Conservation (phyloP, 1,140 invertebrate genomes). For the Arctopsyche grandis region DNA sequence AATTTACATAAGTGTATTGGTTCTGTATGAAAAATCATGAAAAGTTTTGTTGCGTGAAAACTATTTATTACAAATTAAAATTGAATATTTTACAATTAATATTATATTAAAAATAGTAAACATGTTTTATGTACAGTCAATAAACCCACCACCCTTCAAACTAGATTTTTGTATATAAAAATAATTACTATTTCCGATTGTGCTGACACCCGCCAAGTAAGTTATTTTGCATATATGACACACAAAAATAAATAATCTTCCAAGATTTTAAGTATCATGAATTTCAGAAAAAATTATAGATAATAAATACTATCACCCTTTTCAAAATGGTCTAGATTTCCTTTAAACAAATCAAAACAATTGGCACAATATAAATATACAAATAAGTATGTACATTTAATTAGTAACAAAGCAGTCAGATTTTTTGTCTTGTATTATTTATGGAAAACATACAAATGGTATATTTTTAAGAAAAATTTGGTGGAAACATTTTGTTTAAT, state of each 20-base stretch:
- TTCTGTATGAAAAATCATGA: too few relatives aligned
- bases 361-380: conserved; percentile 1
- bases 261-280: too few relatives aligned
- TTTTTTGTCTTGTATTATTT: background rate
- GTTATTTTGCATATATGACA: too few relatives aligned
- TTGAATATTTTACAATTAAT: conserved; percentile 25
- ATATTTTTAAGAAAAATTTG: too few relatives aligned
- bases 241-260: too few relatives aligned
- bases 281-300: too few relatives aligned
- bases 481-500: too few relatives aligned
- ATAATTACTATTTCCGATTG: conserved; percentile 14
- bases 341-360: background rate
- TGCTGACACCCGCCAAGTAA: background rate
- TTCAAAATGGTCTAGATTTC: too few relatives aligned
- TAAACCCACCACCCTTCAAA: conserved; percentile 23
- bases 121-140: conserved; percentile 38
- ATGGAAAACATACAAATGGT: background rate
- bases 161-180: conserved; percentile 12
- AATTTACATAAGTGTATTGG: too few relatives aligned
- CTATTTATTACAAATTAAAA: conserved; percentile 39
- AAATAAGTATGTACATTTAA: background rate
- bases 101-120: conserved; percentile 32
- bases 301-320: too few relatives aligned
- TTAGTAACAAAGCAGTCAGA: background rate
- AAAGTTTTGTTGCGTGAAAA: background rate